Evolutionary conservation across 2,888 invertebrate genomes (phyloP), one percentile per base, ranked within the genome.

Genomic region (Cheilosia grossa): DNA sequence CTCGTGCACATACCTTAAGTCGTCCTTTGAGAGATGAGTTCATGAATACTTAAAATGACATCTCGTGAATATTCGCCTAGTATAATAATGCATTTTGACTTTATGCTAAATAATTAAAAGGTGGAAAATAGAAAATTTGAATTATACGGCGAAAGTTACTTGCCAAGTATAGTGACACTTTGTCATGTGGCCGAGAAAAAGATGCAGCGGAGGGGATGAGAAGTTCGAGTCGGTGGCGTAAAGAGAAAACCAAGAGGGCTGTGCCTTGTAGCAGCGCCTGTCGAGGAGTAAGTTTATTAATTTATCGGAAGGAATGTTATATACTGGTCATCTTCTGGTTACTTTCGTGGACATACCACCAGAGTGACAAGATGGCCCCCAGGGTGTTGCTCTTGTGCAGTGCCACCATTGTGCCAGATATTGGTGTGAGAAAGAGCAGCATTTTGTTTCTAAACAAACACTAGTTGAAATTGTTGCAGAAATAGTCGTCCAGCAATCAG

Each of bases 71-170:
- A 83, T 83, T 79, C 75, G 61, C 75, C 19, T 67, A 59, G 56
- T 70, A 9, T 30, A 80, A 72, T 85, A 81, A 85, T 85, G 66
- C 59, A 61, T 66, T 85, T 61, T 75, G 66, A 80, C 85, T 63
- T 81, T 81, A 67, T 72, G 80, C 59, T 72, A 81, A 85, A 85
- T 85, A 81, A 85, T 77, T 85, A 85, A 85, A 72, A 81, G 74
- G 80, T 79, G 69, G 81, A 82, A 70, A 82, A 82, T 64, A 67
- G 77, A 82, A 82, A 82, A 77, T 75, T 70, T 82, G 54, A 66
- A 56, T 64, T 58, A 27, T 27, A 75, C 30, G 51, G 63, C 51
- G 49, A 69, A 79, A 69, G 49, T 66, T 78, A 33, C 59, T 67
- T 67, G 59, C 17, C 67, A 59, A 69, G 51, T 47, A 5, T 7